phyloP scores from a whole-genome alignment of 1,140 invertebrate species.

The Halictus rubicundus region DNA sequence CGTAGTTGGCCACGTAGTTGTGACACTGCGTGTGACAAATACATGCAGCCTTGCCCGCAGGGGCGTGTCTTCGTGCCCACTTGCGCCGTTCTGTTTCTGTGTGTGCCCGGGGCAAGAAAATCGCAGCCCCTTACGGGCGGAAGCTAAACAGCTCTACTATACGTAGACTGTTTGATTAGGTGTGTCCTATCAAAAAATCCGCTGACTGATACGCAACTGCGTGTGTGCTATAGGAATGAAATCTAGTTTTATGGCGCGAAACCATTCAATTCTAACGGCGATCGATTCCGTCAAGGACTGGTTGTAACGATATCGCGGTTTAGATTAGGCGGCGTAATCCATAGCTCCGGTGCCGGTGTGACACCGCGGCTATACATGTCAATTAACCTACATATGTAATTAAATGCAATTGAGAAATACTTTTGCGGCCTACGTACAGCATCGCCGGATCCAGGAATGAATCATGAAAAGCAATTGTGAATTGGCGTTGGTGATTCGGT shows the following conservation, averaged over 20 bases:
- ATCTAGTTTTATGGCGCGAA: slow-evolving; percentile 35
- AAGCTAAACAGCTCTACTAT: too few relatives aligned
- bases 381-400: neutral
- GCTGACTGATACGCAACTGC: neutral
- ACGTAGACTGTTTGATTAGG: too few relatives aligned
- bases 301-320: neutral
- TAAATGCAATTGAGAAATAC: neutral
- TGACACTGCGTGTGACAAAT: too few relatives aligned
- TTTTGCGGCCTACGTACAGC: too few relatives aligned
- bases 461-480: neutral
- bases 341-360: neutral
- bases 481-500: neutral
- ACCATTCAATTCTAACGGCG: slow-evolving; percentile 38
- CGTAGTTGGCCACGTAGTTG: too few relatives aligned
- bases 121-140: too few relatives aligned
- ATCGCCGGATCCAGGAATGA: neutral
- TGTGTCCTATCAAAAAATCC: neutral
- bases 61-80: too few relatives aligned
- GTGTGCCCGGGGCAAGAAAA: too few relatives aligned
- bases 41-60: too few relatives aligned
- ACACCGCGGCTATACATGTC: neutral
- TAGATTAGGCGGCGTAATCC: slow-evolving; percentile 2
- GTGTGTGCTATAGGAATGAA: slow-evolving; percentile 10
- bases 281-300: slow-evolving; percentile 40
- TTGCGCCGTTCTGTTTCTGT: too few relatives aligned